Evolutionary conservation across 2,797 vertebrate species (phyloP), one percentile per base, ranked within the genome.

Genomic region (Numenius phaeopus): DNA sequence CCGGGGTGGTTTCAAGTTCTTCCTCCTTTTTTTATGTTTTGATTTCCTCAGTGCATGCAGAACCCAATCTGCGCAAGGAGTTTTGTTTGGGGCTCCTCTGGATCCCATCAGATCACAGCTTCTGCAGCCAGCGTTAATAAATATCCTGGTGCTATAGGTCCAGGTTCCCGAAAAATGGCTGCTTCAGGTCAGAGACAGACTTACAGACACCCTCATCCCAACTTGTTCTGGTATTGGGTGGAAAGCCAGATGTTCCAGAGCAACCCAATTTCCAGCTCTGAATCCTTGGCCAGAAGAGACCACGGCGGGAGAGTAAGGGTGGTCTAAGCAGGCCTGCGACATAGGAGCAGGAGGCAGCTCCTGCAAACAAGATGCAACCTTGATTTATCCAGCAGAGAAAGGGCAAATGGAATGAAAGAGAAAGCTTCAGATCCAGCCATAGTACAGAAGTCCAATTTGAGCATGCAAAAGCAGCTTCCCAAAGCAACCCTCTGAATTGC

Each of bases 191-290:
- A 13, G 15, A 65, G 80, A 27, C 37, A n/a, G 62, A 24, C 24
- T 37, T 58, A 40, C 5, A 14, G 59, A 46, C 61, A 42, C 13
- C 73, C 23, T 29, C 55, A 77, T 37, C 40, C 32, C 32, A 29
- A 6, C 34, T 32, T 17, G 34, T 21, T 1, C 1, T 1, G 0
- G 42, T n/a, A 21, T 39, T 14, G 7, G 23, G 8, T 7, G 11
- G 81, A 69, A 34, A 16, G 17, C 9, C 2, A 21, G 19, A 24
- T 54, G n/a, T 18, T 44, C 47, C 2, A 13, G 4, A 37, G 19
- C 50, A 49, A n/a, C 24, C 42, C n/a, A 3, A 4, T 55, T 77
- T 40, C 73, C 66, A 61, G 46, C 59, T 80, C 58, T 8, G 46
- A 14, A 46, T 78, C 37, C 65, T 4, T 24, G 7, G 17, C 42